A percentile compares a stretch with the other conserved stretches of the same genome.
Evolutionary conservation across 2,113 vertebrate species (phyloP).

Genomic region (Thamnophis sirtalis): DNA sequence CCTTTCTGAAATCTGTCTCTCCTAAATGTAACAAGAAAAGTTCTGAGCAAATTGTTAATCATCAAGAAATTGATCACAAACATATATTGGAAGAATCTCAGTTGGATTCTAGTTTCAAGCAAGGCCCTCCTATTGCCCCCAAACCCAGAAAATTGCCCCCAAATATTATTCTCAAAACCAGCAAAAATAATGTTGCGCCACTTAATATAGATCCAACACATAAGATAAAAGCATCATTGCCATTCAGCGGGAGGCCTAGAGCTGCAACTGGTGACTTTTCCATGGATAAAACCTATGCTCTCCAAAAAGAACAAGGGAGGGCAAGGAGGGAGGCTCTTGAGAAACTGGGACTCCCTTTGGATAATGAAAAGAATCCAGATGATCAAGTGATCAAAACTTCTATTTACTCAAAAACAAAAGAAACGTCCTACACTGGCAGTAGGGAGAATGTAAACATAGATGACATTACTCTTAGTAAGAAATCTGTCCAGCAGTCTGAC

Average conservation of each 20-base stretch:
- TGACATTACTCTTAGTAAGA: background rate
- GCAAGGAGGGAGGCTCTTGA: constrained; percentile 80
- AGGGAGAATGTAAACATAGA: constrained; percentile 8
- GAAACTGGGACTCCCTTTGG: constrained; percentile 83
- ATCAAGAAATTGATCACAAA: constrained; percentile 20
- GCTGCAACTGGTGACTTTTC: constrained; percentile 38
- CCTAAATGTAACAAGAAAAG: constrained; percentile 19
- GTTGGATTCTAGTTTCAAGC: constrained; percentile 43
- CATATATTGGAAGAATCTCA: background rate
- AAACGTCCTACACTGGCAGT: background rate
- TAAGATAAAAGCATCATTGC: constrained; percentile 1
- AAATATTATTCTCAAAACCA: constrained; percentile 75
- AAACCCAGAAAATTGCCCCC: constrained; percentile 78
- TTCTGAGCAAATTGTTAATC: accelerated
- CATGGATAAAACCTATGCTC: constrained; percentile 18
- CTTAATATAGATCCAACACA: background rate
- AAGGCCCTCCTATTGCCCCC: constrained; percentile 71
- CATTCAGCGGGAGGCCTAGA: background rate
- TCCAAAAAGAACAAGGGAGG: constrained; percentile 67
- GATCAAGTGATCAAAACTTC: constrained; percentile 35
- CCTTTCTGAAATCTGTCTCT: constrained; percentile 26
- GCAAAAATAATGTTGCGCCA: constrained; percentile 34
- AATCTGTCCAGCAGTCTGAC: constrained; percentile 7
- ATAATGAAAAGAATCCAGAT: constrained; percentile 38
- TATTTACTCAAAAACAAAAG: background rate